A percentile compares a stretch with the other conserved stretches of the same genome.
These are phyloP conservation scores for Amphimallon solstitiale DNA, from an alignment of 2,888 invertebrate genomes.

Conservation along the genomic window DNA sequence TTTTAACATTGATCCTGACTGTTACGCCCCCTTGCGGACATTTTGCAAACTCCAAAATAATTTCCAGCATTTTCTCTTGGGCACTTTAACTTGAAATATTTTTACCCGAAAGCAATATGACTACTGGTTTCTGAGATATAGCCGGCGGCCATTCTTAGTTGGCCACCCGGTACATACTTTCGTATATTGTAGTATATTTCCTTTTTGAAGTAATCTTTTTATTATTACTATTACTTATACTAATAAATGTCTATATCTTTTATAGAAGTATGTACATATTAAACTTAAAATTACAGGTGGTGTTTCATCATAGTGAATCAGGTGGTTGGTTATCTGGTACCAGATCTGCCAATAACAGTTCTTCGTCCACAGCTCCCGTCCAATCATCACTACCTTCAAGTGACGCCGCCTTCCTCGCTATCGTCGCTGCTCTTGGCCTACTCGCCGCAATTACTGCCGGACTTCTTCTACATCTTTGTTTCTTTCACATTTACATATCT, in stretches of 20 bases:
- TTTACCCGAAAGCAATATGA: no score
- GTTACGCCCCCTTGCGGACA: no score
- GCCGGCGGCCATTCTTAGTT: no score
- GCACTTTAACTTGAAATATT: no score
- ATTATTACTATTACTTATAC: neutral
- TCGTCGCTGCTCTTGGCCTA: slow-evolving; percentile 72
- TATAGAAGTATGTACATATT: slow-evolving; percentile 70
- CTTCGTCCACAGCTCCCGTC: slow-evolving; percentile 45
- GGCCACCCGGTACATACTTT: no score
- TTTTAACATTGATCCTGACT: no score
- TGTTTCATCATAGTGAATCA: slow-evolving; percentile 53
- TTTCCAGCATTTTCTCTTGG: no score
- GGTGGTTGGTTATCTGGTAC: slow-evolving; percentile 33
- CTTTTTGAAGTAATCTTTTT: neutral
- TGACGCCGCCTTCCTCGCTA: slow-evolving; percentile 70
- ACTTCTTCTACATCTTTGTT: slow-evolving; percentile 83
- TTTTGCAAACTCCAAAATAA: no score
- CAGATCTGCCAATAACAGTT: slow-evolving; percentile 41
- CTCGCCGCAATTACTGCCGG: slow-evolving; percentile 81
- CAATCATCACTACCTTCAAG: slow-evolving; percentile 62
- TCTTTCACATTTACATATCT: slow-evolving; percentile 89
- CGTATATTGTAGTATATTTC: no score
- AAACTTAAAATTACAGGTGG: slow-evolving; percentile 64
- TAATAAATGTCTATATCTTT: no score
- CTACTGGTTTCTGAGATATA: no score